Evolutionary conservation across 2,113 vertebrate species (phyloP), one percentile per base, ranked within the genome.

Genomic region (Antidorcas marsupialis): DNA sequence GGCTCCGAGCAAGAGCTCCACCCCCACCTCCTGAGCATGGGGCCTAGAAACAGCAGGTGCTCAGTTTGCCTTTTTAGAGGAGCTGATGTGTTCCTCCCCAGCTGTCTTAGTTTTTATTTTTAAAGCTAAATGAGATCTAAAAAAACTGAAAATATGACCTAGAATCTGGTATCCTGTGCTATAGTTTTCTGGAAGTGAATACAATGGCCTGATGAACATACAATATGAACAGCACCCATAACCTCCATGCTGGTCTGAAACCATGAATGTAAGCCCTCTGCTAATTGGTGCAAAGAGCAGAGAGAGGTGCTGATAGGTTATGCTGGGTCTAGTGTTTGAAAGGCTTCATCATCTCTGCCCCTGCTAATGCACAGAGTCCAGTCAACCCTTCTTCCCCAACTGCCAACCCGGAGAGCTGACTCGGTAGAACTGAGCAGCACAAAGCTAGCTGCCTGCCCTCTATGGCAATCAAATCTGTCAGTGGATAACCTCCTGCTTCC

Each of bases 1-100:
- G 39, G 23, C 59, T 59, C 81, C 71, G 27, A 33, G 33, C 85
- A 21, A 47, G 76, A n/a, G 36, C 7, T 6, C 17, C 23, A 28
- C 6, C 10, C 6, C 1, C 2, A 4, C 57, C 57, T 39, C 7
- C 47, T 87, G 33, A 15, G 23, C 25, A 1, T 3, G 19, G 36
- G 30, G 74, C 2, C 27, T 0, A 1, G 14, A 25, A 15, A 11
- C 0, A 45, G 62, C 1, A 27, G 27, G 33, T 6, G 39, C 7
- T 79, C 19, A 17, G 5, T 16, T 14, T 71, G 30, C 39, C 12
- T 57, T 89, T 60, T 55, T 13, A 53, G 17, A 67, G 67, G 33
- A 9, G 28, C 47, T 82, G 33, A 45, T 60, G 76, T 93, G n/a
- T 62, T 82, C 21, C n/a, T 78, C 5, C 5, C 33, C 10, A 60